phyloP scores from a whole-genome alignment of 2,888 invertebrate species.

The Punctoribates punctum region DNA sequence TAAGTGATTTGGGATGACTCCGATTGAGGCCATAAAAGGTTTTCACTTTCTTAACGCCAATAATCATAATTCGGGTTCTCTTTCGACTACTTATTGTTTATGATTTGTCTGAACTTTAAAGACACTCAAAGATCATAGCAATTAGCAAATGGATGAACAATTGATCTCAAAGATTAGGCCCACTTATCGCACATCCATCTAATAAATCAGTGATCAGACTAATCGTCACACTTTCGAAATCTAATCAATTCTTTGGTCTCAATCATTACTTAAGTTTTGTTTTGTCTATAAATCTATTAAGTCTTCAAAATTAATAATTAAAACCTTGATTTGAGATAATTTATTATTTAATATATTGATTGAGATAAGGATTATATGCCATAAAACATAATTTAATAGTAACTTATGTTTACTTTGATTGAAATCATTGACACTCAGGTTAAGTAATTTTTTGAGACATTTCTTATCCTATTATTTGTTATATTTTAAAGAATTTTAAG shows the following conservation, averaged over 20 bases:
- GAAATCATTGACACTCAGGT: not conserved
- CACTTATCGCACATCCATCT: not conserved
- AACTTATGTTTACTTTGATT: not conserved
- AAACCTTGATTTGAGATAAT: not conserved
- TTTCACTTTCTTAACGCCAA: not conserved
- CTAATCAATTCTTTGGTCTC: too few species aligned
- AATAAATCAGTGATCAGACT: not conserved
- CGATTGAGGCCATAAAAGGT: not conserved
- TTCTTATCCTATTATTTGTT: not conserved
- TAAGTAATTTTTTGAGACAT: not conserved
- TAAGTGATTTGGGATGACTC: not conserved
- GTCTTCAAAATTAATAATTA: not conserved
- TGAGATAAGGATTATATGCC: too few species aligned
- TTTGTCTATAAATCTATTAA: not conserved
- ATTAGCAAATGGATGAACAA: constrained; percentile 1
- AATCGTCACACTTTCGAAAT: not conserved
- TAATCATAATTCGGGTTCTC: not conserved
- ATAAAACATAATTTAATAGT: too few species aligned
- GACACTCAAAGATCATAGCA: too few species aligned
- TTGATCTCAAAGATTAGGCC: not conserved
- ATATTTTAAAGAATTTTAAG: not conserved
- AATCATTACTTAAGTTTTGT: too few species aligned
- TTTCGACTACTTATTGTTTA: too few species aligned
- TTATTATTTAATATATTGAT: not conserved
- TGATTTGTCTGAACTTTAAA: too few species aligned